Percentiles rank a stretch among this genome's conserved stretches.
Conservation (phyloP, 2,888 invertebrate species). For the Melolontha melolontha region DNA sequence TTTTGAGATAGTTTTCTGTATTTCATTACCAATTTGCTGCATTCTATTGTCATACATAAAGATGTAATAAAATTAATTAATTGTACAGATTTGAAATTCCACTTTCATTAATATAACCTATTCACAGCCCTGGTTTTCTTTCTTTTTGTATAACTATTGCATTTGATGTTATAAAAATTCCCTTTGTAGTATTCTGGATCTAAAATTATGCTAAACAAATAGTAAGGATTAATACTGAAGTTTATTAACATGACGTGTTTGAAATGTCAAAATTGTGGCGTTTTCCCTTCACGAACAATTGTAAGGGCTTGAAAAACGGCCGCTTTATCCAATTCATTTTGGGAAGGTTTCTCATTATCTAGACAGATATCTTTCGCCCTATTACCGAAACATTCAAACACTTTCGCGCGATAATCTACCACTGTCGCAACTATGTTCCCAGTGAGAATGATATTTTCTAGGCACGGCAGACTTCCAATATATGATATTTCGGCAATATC, state of each 20-base stretch:
- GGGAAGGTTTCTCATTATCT: slow-evolving; percentile 89
- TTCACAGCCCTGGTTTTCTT: too few relatives aligned
- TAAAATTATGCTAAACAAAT: too few relatives aligned
- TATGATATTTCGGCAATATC: slow-evolving; percentile 85
- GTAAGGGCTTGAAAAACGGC: slow-evolving; percentile 89
- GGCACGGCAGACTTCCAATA: slow-evolving; percentile 84
- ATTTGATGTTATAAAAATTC: too few relatives aligned
- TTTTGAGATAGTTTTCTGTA: too few relatives aligned
- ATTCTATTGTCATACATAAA: too few relatives aligned
- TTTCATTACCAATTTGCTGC: too few relatives aligned
- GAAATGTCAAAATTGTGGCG: slow-evolving; percentile 66
- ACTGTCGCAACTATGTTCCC: slow-evolving; percentile 91
- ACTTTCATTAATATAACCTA: too few relatives aligned
- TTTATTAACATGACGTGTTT: background rate
- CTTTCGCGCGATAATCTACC: slow-evolving; percentile 91
- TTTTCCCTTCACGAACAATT: slow-evolving; percentile 76
- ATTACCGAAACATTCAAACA: slow-evolving; percentile 87
- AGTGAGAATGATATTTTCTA: slow-evolving; percentile 87
- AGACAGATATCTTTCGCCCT: slow-evolving; percentile 86
- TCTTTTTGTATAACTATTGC: too few relatives aligned
- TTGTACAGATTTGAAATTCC: too few relatives aligned
- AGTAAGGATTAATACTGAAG: slow-evolving; percentile 1
- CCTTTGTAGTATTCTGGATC: too few relatives aligned
- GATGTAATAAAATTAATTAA: too few relatives aligned
- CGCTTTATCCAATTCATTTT: slow-evolving; percentile 92